Evolutionary conservation across 2,113 vertebrate species (phyloP).

Genomic region (Taxidea taxus): DNA sequence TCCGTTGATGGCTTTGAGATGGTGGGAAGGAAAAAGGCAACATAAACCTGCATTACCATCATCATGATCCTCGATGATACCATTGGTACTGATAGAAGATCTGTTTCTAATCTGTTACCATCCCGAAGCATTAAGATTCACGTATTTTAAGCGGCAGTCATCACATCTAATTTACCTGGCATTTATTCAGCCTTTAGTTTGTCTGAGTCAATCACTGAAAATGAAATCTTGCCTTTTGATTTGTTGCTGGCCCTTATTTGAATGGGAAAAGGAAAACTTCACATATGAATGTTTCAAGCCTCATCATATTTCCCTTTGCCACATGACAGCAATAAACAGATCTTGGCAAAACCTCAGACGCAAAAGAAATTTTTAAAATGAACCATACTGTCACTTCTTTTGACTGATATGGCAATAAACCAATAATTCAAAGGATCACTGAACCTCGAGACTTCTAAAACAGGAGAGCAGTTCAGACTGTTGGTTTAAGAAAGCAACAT

Average conservation of each 20-base stretch:
- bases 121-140: slow-evolving; percentile 2
- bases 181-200: slow-evolving; percentile 34
- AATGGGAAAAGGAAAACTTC: slow-evolving; percentile 50
- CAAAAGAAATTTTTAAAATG: slow-evolving; percentile 66
- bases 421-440: slow-evolving; percentile 60
- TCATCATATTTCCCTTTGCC: slow-evolving; percentile 1
- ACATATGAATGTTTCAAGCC: not conserved
- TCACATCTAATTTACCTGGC: slow-evolving; percentile 41
- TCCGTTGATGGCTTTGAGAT: not conserved
- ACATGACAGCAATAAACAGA: slow-evolving; percentile 62
- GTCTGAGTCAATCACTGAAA: slow-evolving; percentile 41
- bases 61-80: not conserved
- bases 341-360: slow-evolving; percentile 71
- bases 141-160: not conserved
- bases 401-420: slow-evolving; percentile 69
- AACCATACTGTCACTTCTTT: slow-evolving; percentile 60
- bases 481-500: not conserved
- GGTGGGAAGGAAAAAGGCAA: not conserved
- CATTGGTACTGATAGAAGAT: not conserved
- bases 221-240: slow-evolving; percentile 50
- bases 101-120: not conserved
- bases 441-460: slow-evolving; percentile 10
- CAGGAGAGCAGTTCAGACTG: not conserved
- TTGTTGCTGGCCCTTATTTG: slow-evolving; percentile 48
- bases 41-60: not conserved